Base-by-base conservation (phyloP, 2,113 vertebrate species). In the Colossoma macropomum region DNA sequence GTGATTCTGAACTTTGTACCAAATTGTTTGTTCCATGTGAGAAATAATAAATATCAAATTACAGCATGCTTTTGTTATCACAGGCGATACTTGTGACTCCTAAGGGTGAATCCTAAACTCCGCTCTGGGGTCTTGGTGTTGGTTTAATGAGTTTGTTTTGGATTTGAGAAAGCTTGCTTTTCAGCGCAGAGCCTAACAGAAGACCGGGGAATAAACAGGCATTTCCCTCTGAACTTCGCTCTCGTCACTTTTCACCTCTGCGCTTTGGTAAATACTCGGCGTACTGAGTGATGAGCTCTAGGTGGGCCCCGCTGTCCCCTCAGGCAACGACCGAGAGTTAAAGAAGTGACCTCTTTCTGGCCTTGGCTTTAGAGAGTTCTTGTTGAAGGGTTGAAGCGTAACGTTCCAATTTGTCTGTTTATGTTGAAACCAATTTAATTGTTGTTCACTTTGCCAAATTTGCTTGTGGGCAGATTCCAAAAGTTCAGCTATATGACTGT, bases 141-240 rank as follows among this genome's bases (percentile, higher is more conserved):
- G 34, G 3, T 19, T 71, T 80, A 59, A 59, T 71, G 65, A 54
- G 79, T 74, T 81, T 73, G 41, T 81, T 73, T 81, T 63, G 69
- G 79, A 81, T 63, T 32, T 34, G 41, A 45, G 13, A 4, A 66
- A 16, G 21, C 9, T 38, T 74, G 9, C 13, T 74, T 74, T 63
- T 66, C 48, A 45, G 41, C 41, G 16, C n/a, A 19, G 25, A 54
- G 4, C 30, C 11, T 15, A 69, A 9, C 4, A 45, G 19, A 21
- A 45, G 32, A 38, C 48, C 21, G 0, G 38, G 30, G 41, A 19
- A 34, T n/a, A 52, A 23, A 27, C 3, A 65, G 3, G 23, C 16
- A 13, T 48, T 23, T 30, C 30, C 19, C 69, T 3, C 32, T 1
- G 48, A 72, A 81, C 75, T 15, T 56, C 38, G 12, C 54, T 71